phyloP scores from a whole-genome alignment of 2,888 invertebrate species.

The Lepidochitona cinerea region DNA sequence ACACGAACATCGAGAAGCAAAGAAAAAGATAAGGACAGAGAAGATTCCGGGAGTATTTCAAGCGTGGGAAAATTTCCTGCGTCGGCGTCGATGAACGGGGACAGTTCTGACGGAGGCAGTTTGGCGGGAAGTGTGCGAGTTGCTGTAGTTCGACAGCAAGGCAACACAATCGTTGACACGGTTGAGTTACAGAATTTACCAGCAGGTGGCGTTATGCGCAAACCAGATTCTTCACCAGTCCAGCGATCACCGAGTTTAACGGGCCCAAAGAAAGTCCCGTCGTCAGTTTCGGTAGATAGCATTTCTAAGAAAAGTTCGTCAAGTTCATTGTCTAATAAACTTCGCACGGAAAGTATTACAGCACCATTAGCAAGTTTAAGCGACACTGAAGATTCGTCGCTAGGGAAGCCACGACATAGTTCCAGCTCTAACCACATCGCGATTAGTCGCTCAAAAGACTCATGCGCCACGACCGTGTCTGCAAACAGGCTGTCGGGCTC shows the following conservation, averaged over 20 bases:
- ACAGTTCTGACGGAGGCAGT: background rate
- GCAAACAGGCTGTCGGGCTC: background rate
- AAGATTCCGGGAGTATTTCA: background rate
- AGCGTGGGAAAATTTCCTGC: background rate
- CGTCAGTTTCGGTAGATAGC: background rate
- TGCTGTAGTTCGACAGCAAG: slow-evolving; percentile 36
- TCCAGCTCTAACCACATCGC: background rate
- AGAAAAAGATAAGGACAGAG: background rate
- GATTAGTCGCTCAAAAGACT: background rate
- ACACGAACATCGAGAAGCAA: slow-evolving; percentile 9
- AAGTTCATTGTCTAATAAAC: background rate
- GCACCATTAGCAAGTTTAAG: background rate
- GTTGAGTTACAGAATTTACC: slow-evolving; percentile 38
- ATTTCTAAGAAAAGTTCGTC: background rate
- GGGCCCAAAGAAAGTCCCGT: background rate
- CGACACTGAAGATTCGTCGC: background rate
- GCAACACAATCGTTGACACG: slow-evolving; percentile 39
- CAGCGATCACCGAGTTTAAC: background rate
- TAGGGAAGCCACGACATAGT: background rate
- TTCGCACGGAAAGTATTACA: background rate
- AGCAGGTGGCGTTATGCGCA: background rate
- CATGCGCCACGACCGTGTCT: background rate
- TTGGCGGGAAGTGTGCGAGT: slow-evolving; percentile 30
- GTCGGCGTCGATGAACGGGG: background rate
- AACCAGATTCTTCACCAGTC: background rate